Conservation (phyloP, 1,140 invertebrate genomes). For the Episyrphus balteatus region DNA sequence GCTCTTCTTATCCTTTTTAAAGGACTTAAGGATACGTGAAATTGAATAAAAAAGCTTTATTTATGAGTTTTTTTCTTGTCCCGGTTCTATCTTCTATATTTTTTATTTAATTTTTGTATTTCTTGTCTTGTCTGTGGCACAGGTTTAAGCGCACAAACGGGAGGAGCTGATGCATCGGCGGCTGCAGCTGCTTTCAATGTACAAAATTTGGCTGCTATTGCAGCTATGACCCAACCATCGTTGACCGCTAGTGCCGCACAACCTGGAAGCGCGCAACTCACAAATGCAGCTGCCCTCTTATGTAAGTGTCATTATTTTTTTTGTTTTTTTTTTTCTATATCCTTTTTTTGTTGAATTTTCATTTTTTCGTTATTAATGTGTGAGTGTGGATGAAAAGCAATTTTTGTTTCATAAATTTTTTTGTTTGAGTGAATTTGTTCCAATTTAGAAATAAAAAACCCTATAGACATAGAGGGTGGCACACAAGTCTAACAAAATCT, state of each 20-base stretch:
- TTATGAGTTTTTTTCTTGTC: background rate
- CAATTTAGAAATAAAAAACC: no score
- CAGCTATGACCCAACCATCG: constrained; percentile 66
- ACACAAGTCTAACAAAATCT: no score
- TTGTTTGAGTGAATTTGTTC: no score
- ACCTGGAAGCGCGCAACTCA: constrained; percentile 36
- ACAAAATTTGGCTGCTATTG: constrained; percentile 80
- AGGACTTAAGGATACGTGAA: background rate
- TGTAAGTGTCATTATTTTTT: constrained; percentile 21
- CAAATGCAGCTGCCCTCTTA: constrained; percentile 32
- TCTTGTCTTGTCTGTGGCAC: no score
- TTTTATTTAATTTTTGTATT: no score
- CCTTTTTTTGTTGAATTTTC: background rate
- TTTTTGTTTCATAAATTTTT: no score
- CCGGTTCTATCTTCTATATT: background rate
- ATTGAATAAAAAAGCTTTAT: background rate
- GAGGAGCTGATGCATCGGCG: constrained; percentile 18
- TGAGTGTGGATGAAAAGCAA: no score
- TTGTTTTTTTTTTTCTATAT: background rate
- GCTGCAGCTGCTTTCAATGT: constrained; percentile 55
- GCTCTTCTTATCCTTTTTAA: background rate
- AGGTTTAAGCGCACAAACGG: constrained; percentile 35
- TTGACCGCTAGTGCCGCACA: constrained; percentile 48
- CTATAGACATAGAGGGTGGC: no score
- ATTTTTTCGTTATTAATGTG: background rate